Base-by-base conservation (phyloP, 2,888 invertebrate genomes). In the Prenolepis imparis region DNA sequence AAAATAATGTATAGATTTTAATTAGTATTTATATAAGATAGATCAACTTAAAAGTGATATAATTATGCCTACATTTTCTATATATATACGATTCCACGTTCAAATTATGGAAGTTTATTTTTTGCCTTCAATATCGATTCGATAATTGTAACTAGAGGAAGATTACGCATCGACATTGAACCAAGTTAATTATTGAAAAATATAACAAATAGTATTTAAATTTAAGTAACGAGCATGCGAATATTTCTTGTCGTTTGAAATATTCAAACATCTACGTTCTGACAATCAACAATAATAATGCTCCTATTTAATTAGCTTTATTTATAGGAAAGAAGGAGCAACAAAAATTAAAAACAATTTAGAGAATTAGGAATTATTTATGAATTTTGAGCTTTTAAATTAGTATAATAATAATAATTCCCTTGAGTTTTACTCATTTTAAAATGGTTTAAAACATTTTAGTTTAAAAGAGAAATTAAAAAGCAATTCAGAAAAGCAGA, bases 1-100 rank as follows among this genome's bases (percentile, higher is more conserved):
- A 64, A 28, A 48, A 64, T 66, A 48, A 59, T 59, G 28, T 59
- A 8, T 59, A 59, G 24, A 52, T 52, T 52, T 52, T 52, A 28
- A 67, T 48, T 66, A 66, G 36, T 36, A 36, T 36, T 75, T 21
- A 28, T 32, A 28, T 28, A 44, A 44, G 1, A 18, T 48, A 64
- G 24, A 74, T 73, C 59, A 32, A 41, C n/a, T 41, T 74, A 63
- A n/a, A 74, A 63, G 36, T 75, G 66, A 75, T 67, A 63, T 57
- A 36, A 39, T 9, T 36, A 36, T n/a, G 8, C 6, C 8, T 24
- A 36, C 52, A 52, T 48, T 36, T 32, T 9, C 4, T 39, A 63
- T 63, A 28, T 28, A 28, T 28, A n/a, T 41, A 52, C 18, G 18
- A 66, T 18, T 39, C 21, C 21, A 52, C 3, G 24, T 55, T 48